A percentile compares a stretch with the other conserved stretches of the same genome.
Evolutionary conservation across 2,888 invertebrate species (phyloP).

Genomic region (Saturnia pavonia): DNA sequence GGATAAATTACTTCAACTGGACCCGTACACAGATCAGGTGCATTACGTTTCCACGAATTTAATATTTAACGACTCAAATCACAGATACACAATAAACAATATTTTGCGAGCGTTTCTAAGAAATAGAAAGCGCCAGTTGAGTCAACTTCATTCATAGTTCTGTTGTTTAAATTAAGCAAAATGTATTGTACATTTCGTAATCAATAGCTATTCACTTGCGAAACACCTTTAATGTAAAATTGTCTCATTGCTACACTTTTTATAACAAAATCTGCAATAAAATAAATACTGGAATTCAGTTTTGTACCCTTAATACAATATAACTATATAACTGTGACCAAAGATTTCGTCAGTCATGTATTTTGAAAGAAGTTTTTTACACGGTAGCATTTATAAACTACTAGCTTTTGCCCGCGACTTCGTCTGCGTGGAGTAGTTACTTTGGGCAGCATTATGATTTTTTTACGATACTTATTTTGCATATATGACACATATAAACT

Average conservation of each 20-base stretch:
- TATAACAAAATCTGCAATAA: not conserved
- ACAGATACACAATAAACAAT: conserved; percentile 16
- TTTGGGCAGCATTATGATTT: too few species aligned
- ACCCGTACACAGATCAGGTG: conserved; percentile 17
- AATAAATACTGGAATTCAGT: not conserved
- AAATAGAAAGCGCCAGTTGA: conserved; percentile 23
- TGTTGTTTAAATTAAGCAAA: conserved; percentile 14
- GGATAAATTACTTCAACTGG: conserved; percentile 16
- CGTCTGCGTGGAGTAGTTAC: too few species aligned
- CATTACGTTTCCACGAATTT: conserved; percentile 15
- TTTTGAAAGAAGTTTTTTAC: not conserved
- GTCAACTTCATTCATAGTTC: conserved; percentile 19
- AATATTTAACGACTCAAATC: conserved; percentile 15
- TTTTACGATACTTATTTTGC: too few species aligned
- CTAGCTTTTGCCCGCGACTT: too few species aligned
- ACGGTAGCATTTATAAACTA: not conserved
- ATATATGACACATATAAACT: too few species aligned
- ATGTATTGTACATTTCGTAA: conserved; percentile 15
- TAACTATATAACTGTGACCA: not conserved
- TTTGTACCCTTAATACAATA: not conserved
- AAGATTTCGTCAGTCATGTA: not conserved
- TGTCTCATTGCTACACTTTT: not conserved
- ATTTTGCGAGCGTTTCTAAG: conserved; percentile 17
- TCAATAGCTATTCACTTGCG: conserved; percentile 6
- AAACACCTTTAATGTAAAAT: conserved; percentile 1